Conservation (phyloP, 2,113 vertebrate species). For the Perca fluviatilis region DNA sequence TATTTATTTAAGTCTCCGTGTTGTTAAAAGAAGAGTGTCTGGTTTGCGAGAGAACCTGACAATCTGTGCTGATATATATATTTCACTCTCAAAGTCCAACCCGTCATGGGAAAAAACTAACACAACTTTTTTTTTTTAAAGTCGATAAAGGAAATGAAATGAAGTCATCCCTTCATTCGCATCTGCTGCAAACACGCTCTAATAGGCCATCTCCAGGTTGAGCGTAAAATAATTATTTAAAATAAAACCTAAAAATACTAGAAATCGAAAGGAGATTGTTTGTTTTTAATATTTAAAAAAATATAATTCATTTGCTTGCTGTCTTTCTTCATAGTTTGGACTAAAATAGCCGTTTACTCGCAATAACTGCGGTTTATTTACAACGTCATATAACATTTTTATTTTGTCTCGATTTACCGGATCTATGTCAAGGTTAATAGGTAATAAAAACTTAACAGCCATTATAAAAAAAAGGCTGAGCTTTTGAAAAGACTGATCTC, state of each 20-base stretch:
- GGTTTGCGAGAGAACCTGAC: background rate
- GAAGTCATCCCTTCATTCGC: background rate
- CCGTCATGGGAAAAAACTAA: background rate
- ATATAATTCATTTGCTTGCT: background rate
- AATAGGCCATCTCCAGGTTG: background rate
- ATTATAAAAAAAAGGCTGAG: conserved; percentile 32
- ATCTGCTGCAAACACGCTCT: background rate
- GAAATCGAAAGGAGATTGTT: background rate
- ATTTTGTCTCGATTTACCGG: conserved; percentile 37
- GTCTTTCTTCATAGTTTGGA: background rate
- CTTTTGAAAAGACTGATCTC: conserved; percentile 37
- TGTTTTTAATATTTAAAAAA: background rate
- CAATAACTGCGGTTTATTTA: conserved; percentile 36
- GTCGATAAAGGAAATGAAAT: background rate
- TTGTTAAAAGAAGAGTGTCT: background rate
- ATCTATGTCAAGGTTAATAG: conserved; percentile 44
- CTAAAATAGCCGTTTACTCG: background rate
- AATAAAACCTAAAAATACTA: background rate
- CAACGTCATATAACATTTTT: conserved; percentile 7
- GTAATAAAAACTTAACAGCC: conserved; percentile 54
- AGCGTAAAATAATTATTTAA: background rate
- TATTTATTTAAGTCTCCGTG: conserved; percentile 5
- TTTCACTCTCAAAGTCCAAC: background rate
- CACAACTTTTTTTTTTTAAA: too few species aligned
- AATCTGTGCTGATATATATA: background rate